These are phyloP conservation scores for Montifringilla adamsi DNA, from an alignment of 2,113 vertebrate species.

Conservation along the genomic window DNA sequence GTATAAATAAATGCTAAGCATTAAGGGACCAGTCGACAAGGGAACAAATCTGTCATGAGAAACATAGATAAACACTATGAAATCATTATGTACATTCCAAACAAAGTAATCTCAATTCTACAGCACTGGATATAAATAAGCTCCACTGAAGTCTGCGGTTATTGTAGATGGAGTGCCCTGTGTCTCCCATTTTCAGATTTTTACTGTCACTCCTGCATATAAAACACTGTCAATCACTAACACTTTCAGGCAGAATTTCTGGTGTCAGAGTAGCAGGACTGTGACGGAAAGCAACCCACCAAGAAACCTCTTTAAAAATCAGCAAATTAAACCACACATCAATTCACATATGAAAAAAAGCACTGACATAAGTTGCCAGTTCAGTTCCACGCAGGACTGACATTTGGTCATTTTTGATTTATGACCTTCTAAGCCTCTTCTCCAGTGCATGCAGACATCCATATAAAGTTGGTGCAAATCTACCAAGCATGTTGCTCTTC, in stretches of 20 bases:
- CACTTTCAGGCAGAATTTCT: not conserved
- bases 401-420: not conserved
- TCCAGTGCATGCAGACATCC: not conserved
- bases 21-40: not conserved
- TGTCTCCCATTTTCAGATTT: not conserved
- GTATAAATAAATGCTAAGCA: slow-evolving; percentile 34
- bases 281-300: not conserved
- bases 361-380: not conserved
- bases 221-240: not conserved
- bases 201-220: not conserved
- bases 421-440: not conserved
- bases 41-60: slow-evolving; percentile 30
- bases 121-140: not conserved
- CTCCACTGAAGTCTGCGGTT: not conserved
- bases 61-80: slow-evolving; percentile 26
- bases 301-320: not conserved
- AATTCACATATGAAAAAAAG: not conserved
- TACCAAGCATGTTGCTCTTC: fast-evolving
- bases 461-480: not conserved
- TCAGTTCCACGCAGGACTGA: not conserved
- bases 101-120: not conserved
- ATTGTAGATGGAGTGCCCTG: not conserved
- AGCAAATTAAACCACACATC: not conserved
- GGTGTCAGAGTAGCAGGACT: not conserved
- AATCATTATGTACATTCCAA: slow-evolving; percentile 7